Evolutionary conservation across 2,888 invertebrate species (phyloP), one percentile per base, ranked within the genome.

Genomic region (Cataglyphis albicans): DNA sequence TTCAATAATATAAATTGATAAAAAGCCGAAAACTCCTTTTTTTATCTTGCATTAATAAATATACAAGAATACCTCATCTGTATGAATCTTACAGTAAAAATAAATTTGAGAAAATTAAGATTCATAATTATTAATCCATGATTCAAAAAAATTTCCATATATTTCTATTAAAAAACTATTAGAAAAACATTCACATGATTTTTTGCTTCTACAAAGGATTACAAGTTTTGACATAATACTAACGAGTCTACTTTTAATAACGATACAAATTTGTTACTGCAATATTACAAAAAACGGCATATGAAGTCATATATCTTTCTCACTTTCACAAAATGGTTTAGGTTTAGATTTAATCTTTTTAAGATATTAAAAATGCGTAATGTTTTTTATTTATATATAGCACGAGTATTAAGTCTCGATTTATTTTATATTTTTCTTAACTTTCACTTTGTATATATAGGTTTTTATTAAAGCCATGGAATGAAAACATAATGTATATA

Each of bases 401-500:
- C 21, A 65, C 18, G 25, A 59, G n/a, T 61, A 32, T 63, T 63
- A 75, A 38, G 63, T 21, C 10, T 48, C 44, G n/a, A 52, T 44
- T 44, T 7, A 7, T n/a, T 75, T n/a, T n/a, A 67, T 78, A 32
- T 70, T 44, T 78, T 9, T 72, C 12, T 44, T 78, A 44, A 38
- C 41, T 29, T 72, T 78, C 7, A 59, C 4, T 63, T 72, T 59
- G 15, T 48, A 59, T 18, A 29, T 63, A 63, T 18, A n/a, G 25
- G 3, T 74, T 35, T 81, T 74, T 15, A 18, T 52, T 75, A 25
- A 25, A 41, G 15, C 12, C n/a, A 41, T 41, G 18, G 9, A 44
- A 59, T 41, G 1, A 52, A 21, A 81, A 65, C 35, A 55, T 41
- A 10, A 18, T 67, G 32, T 15, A 25, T 52, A 32, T 76, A 68